Base-by-base conservation (phyloP, 1,140 invertebrate genomes). In the Archivesica marissinica region DNA sequence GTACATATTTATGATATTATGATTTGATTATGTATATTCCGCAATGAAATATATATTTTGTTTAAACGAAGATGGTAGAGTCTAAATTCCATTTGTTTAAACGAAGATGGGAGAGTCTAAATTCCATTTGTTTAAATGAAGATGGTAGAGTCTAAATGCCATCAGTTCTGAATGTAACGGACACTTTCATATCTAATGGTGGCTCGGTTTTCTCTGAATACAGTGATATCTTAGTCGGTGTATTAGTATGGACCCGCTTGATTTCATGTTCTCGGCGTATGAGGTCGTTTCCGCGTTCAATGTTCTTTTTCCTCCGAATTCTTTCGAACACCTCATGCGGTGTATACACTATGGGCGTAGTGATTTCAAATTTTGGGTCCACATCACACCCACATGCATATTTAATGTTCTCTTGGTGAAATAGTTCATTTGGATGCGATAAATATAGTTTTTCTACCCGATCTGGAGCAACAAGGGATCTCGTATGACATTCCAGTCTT, bases 381-480 rank as follows among this genome's bases (percentile, higher is more conserved):
- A 76, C 54, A 3, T 50, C 25, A 77, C 74, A 77, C 7, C 82
- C 82, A 39, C 75, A 85, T 9, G 39, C 56, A 50, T 85, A 85
- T 25, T 13, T 25, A n/a, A n/a, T n/a, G 41, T 77, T 85, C 17
- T 85, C 15, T 30, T 77, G 74, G 44, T 85, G 72, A 64, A 83
- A 87, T 61, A 87, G 28, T 79, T 59, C 75, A 9, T 87, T 74
- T 81, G 85, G 78, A 56, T 85, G 47, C n/a, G 82, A 75, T n/a
- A 82, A 25, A 50, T 84, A 66, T 28, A 89, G 35, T 64, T 85
- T 80, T 52, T 89, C 86, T 7, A 87, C 61, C 59, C 77, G 86
- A 20, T 86, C 88, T 7, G 88, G 88, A 4, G 88, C 88, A 15
- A 89, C 81, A 4, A 89, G 64, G n/a, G 86, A 86, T 70, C 86